These are phyloP conservation scores for Castor canadensis DNA, from an alignment of 2,113 vertebrate species.

Conservation along the genomic window DNA sequence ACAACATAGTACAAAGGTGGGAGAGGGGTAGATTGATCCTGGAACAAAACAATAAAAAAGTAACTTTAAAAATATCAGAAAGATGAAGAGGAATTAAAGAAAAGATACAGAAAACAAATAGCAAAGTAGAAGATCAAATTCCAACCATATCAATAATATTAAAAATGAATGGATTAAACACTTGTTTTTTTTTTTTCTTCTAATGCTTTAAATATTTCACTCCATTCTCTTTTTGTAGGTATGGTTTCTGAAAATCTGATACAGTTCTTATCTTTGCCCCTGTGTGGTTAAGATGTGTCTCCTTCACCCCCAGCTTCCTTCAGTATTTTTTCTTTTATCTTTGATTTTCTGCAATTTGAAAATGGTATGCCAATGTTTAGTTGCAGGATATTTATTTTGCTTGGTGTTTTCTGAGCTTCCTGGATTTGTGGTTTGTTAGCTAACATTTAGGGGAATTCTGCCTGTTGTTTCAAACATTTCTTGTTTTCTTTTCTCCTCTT, in stretches of 20 bases:
- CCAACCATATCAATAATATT: background rate
- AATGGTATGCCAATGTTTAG: background rate
- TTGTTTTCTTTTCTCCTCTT: background rate
- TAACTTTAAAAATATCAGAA: background rate
- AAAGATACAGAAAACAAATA: background rate
- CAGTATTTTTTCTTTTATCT: background rate
- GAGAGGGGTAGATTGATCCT: background rate
- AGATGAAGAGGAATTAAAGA: background rate
- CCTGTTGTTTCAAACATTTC: background rate
- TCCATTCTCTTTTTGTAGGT: too few relatives aligned
- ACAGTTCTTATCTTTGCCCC: background rate
- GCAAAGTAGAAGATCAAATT: background rate
- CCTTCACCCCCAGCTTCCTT: background rate
- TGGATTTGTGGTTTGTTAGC: too few relatives aligned
- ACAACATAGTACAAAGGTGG: background rate
- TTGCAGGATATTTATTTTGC: background rate
- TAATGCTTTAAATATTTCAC: too few relatives aligned
- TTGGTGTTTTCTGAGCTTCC: too few relatives aligned
- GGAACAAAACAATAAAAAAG: background rate
- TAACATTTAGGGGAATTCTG: too few relatives aligned
- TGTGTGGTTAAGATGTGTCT: too few relatives aligned
- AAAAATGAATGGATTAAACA: background rate
- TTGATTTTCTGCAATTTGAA: background rate
- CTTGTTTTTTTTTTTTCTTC: background rate
- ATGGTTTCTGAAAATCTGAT: background rate